Evolutionary conservation across 2,888 invertebrate genomes (phyloP), one percentile per base, ranked within the genome.

Genomic region (Synergus gifuensis): DNA sequence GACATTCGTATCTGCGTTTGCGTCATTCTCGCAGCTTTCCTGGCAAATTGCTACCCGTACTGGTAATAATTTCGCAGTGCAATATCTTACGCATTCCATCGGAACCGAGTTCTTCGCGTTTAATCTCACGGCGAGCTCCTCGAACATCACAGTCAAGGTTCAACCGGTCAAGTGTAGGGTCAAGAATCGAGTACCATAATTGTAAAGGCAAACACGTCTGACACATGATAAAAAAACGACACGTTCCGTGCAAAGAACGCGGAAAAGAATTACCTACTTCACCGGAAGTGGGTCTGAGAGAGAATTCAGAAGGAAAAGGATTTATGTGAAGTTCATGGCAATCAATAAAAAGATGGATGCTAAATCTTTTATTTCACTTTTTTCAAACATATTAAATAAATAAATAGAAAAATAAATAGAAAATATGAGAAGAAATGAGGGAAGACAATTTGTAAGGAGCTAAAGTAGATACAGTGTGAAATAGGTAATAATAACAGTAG

Each of bases 61-160:
- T 54, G 73, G 73, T 73, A 73, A 73, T 73, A 73, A 73, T 73
- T 73, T 73, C 40, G 40, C 73, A 73, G 73, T 73, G 73, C 73
- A 73, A 73, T 73, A 73, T 73, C 73, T 73, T 58, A 73, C 73
- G 73, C 73, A 73, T 73, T 73, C 73, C 73, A 73, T 73, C 73
- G 73, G 73, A 73, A 73, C 73, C 12, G 36, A 58, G 73, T 58
- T 58, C 54, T 54, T 73, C 54, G 18, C 73, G 18, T 73, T 73
- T 73, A 73, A 73, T 58, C 73, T 73, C 54, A 73, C 73, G 40
- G 73, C 36, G 36, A 73, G 69, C 69, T 54, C 49, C 49, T 36
- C 49, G 73, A 73, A 40, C 73, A 73, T 58, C 54, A 73, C 49
- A 73, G 73, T 73, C 73, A 73, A 73, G 73, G 73, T 73, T 73